Base-by-base conservation (phyloP, 2,797 vertebrate genomes). In the Momotus momota region DNA sequence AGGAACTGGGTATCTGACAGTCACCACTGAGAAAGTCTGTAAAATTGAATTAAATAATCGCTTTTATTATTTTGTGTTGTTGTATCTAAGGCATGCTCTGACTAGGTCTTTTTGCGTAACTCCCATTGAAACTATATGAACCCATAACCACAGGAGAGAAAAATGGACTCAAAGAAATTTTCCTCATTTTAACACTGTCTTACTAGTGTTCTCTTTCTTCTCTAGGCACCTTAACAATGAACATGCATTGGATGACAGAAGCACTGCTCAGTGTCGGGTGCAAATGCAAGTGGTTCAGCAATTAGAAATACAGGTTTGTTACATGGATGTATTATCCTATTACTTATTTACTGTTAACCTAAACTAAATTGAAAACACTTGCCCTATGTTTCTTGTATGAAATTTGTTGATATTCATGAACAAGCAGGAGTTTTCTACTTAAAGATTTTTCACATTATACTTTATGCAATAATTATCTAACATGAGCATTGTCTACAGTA, bases 251-350 rank as follows among this genome's bases (percentile, higher is more conserved):
- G 99, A 99, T 60, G 99, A 99, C 97, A 98, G 99, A 96, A 99
- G 99, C 98, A 99, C 99, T 33, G 99, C 99, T 94, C 99, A 99
- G 97, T 99, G 99, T 97, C 98, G 99, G 96, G 99, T 99, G 96
- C 99, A 99, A 98, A 99, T 99, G 99, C 99, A 99, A 94, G 99
- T 99, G 90, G 99, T 99, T 92, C 99, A 99, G 95, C 99, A 99
- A 96, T 98, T 99, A 98, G 99, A 99, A 98, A 99, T 99, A 98
- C 99, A 99, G 98, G 99, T 99, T 98, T 93, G 98, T 97, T 72
- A 33, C 48, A 27, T 51, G 33, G 62, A 58, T 73, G n/a, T 65
- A 38, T 52, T 38, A 57, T 69, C 64, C 69, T 55, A 29, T 82
- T 43, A 38, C 61, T 64, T 94, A 58, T 75, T 91, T 66, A 54